phyloP scores from a whole-genome alignment of 64 coral and sea anemone genomes.

The Pocillopora damicornis region DNA sequence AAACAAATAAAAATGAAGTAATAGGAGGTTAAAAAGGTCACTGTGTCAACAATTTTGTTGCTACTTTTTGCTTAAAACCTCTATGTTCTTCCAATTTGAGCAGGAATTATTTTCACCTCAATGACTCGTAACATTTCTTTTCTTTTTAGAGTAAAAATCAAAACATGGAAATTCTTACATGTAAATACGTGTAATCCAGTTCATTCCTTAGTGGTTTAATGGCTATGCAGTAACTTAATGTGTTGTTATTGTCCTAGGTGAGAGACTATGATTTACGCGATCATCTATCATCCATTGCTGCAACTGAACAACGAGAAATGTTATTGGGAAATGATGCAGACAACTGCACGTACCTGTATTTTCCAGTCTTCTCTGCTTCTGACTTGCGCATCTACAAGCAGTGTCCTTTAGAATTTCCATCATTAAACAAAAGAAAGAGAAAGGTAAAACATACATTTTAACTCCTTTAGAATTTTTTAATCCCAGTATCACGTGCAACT shows the following conservation, averaged over 20 bases:
- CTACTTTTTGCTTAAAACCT: too few relatives aligned
- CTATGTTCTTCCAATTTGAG: too few relatives aligned
- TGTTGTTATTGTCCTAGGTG: conserved; percentile 35
- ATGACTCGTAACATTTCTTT: too few relatives aligned
- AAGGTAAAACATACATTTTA: conserved; percentile 16
- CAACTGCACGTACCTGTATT: conserved; percentile 80
- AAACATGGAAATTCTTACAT: too few relatives aligned
- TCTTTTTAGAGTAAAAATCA: too few relatives aligned
- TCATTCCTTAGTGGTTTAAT: too few relatives aligned
- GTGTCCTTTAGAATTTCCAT: conserved; percentile 50
- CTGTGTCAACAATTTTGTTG: too few relatives aligned
- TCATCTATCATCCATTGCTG: conserved; percentile 49
- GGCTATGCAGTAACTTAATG: background rate
- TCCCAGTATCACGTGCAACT: background rate
- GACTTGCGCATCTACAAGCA: conserved; percentile 92
- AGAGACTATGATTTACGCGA: conserved; percentile 88
- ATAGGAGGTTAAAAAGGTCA: too few relatives aligned
- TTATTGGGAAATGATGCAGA: conserved; percentile 71
- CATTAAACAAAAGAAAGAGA: conserved; percentile 48
- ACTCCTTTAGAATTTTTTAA: background rate
- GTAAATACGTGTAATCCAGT: too few relatives aligned
- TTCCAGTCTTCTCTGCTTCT: conserved; percentile 78
- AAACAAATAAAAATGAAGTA: too few relatives aligned
- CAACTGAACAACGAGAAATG: conserved; percentile 69
- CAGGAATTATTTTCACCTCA: too few relatives aligned